These are phyloP conservation scores for Ormyrus nitidulus DNA, from an alignment of 2,888 invertebrate species.

Conservation along the genomic window DNA sequence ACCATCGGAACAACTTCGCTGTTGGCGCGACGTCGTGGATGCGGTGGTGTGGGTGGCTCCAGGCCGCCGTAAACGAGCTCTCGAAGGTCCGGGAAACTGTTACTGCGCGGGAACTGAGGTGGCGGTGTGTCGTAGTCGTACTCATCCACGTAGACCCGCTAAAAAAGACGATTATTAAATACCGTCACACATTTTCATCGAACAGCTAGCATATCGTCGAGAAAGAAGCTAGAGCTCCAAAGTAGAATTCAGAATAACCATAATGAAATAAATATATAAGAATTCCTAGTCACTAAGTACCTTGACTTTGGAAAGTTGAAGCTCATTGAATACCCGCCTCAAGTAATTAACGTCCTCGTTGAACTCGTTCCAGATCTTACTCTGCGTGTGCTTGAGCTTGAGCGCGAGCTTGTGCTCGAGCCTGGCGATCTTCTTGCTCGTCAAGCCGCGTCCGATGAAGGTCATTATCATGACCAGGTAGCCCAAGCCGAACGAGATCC, in stretches of 20 bases:
- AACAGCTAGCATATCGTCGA: no score
- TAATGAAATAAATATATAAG: slow-evolving; percentile 17
- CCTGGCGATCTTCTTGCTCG: slow-evolving; percentile 84
- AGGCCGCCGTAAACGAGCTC: slow-evolving; percentile 73
- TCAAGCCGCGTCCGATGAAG: slow-evolving; percentile 87
- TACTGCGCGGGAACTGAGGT: slow-evolving; percentile 77
- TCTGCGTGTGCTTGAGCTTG: slow-evolving; percentile 87
- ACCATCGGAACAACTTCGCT: slow-evolving; percentile 72
- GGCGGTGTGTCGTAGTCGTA: slow-evolving; percentile 68
- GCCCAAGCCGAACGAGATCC: slow-evolving; percentile 94
- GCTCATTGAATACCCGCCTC: slow-evolving; percentile 86
- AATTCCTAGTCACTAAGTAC: slow-evolving; percentile 1
- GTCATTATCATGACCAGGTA: slow-evolving; percentile 93
- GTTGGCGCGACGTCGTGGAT: slow-evolving; percentile 71
- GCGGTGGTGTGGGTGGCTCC: slow-evolving; percentile 62
- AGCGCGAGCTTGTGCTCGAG: slow-evolving; percentile 86
- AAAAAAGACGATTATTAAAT: slow-evolving; percentile 60
- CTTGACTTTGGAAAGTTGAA: slow-evolving; percentile 89
- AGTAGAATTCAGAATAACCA: neutral
- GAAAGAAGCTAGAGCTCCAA: no score
- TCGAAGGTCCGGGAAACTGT: slow-evolving; percentile 85
- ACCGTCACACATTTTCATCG: neutral
- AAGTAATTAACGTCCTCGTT: slow-evolving; percentile 85
- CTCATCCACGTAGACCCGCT: slow-evolving; percentile 85
- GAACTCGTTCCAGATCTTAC: slow-evolving; percentile 85